These are phyloP conservation scores for Thymelicus acteon DNA, from an alignment of 2,888 invertebrate species.

Conservation along the genomic window DNA sequence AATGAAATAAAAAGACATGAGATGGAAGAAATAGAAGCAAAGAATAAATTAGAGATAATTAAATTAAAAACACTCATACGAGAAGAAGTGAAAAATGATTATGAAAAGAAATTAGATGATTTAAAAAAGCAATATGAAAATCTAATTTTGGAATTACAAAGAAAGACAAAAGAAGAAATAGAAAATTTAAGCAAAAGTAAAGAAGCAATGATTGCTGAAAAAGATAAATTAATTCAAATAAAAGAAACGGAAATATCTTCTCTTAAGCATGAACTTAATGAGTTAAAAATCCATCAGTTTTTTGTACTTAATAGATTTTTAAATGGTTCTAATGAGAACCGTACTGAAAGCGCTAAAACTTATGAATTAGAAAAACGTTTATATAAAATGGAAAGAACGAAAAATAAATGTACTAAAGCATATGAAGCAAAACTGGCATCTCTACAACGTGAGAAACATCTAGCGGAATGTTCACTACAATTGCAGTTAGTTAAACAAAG, in stretches of 20 bases:
- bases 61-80: conserved; percentile 55
- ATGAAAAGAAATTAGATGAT: conserved; percentile 63
- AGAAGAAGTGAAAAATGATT: conserved; percentile 56
- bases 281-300: conserved; percentile 60
- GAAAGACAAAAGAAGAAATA: conserved; percentile 52
- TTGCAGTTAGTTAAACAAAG: conserved; percentile 70
- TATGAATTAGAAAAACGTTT: conserved; percentile 68
- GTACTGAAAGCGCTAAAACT: conserved; percentile 50
- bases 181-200: conserved; percentile 49
- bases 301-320: conserved; percentile 56
- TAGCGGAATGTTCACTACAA: conserved; percentile 69
- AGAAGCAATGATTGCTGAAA: conserved; percentile 55
- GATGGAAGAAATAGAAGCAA: conserved; percentile 63
- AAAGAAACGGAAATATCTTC: conserved; percentile 62
- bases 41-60: conserved; percentile 64
- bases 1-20: conserved; percentile 63
- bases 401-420: conserved; percentile 58
- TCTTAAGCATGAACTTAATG: conserved; percentile 58
- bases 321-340: conserved; percentile 55
- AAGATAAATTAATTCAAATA: conserved; percentile 56
- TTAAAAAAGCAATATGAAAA: conserved; percentile 58
- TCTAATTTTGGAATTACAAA: conserved; percentile 54
- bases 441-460: conserved; percentile 69
- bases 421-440: conserved; percentile 67
- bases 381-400: conserved; percentile 66